These are phyloP conservation scores for Oceanodroma leucorhoa DNA, from an alignment of 2,797 vertebrate genomes.

Conservation along the genomic window DNA sequence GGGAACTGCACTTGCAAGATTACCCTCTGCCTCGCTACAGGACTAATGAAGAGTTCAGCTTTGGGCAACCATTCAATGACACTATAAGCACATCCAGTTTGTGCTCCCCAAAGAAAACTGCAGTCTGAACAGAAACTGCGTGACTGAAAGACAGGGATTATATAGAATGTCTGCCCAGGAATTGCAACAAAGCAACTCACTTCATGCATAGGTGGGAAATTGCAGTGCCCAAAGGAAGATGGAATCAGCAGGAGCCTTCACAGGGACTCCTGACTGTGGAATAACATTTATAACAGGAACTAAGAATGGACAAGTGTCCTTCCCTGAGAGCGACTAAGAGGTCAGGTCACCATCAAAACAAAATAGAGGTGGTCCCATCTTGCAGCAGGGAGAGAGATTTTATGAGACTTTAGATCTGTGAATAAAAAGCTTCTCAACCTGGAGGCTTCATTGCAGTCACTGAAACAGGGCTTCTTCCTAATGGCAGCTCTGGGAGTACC, in stretches of 20 bases:
- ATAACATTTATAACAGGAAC: neutral
- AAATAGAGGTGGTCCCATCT: neutral
- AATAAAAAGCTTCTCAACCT: neutral
- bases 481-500: neutral
- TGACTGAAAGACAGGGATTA: rapidly evolving
- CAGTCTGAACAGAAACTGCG: neutral
- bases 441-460: neutral
- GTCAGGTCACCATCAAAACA: neutral
- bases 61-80: neutral
- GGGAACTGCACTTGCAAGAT: neutral
- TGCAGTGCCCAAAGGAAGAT: neutral
- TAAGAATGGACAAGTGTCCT: neutral
- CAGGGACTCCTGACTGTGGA: neutral
- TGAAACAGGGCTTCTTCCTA: neutral
- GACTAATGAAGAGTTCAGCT: neutral
- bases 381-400: neutral
- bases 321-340: neutral
- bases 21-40: rapidly evolving
- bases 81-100: neutral
- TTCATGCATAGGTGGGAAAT: neutral
- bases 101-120: neutral
- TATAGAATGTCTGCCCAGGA: neutral
- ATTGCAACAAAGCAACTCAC: neutral
- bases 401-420: neutral
- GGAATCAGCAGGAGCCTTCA: neutral